Evolutionary conservation across 2,113 vertebrate genomes (phyloP), one percentile per base, ranked within the genome.

Genomic region (Pitta sordida): DNA sequence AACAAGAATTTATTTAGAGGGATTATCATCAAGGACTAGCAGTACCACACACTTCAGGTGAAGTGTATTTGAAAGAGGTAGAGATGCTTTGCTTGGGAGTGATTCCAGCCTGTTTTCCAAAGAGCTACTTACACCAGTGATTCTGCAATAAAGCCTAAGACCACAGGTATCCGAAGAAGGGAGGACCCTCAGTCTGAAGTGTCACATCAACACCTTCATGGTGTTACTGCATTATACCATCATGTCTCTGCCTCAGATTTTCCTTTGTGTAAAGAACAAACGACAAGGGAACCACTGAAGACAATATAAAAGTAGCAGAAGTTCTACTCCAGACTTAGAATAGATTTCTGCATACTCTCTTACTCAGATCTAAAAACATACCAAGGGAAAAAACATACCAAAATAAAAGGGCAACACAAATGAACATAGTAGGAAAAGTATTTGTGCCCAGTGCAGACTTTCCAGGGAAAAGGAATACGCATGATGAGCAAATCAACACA

Each of bases 401-500:
- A 96, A 98, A 96, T 95, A 97, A 97, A 96, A 95, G 91, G 94
- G 79, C 92, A 96, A 97, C 96, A 97, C 92, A 98, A 97, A 97
- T 94, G 94, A 98, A 98, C 97, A 95, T 86, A 97, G 91, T 94
- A 91, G 96, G 96, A 95, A 95, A 97, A 97, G 91, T 97, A 97
- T 90, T 96, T 97, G 87, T 94, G 93, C 97, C 94, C 93, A 96
- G 95, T 96, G 95, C 79, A 97, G 95, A 97, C 96, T 97, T 96
- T 96, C 80, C 90, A 94, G 93, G 94, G 93, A 91, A 97, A 93
- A 89, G 92, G 83, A 97, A 97, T 93, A 97, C 36, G 27, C 95
- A 97, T 55, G 90, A 98, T 98, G 92, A 97, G 94, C 96, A 98
- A 97, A 96, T 96, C 87, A 98, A 97, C 75, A 96, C 88, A 98